A percentile compares a stretch with the other conserved stretches of the same genome.
phyloP scores from a whole-genome alignment of 2,888 invertebrate species.

The Pollenia angustigena region DNA sequence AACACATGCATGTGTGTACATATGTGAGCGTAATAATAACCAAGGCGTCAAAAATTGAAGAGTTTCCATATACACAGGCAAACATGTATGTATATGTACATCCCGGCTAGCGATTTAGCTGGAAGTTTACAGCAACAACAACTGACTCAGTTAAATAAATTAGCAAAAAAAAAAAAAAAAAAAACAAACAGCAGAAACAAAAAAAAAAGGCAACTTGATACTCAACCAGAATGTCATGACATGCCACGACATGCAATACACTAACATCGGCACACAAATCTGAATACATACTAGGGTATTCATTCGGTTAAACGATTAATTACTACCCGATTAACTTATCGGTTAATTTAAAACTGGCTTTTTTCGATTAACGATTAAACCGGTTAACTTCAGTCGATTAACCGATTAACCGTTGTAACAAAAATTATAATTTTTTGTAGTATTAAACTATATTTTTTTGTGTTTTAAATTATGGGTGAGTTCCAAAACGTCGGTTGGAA shows the following conservation, averaged over 20 bases:
- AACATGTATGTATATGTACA: background rate
- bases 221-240: slow-evolving; percentile 43
- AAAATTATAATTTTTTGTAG: too few relatives aligned
- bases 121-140: slow-evolving; percentile 25
- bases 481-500: too few relatives aligned
- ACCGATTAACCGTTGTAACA: too few relatives aligned
- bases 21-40: background rate
- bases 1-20: too few relatives aligned
- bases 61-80: slow-evolving; percentile 9
- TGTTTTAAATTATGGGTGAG: too few relatives aligned
- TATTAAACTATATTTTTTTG: too few relatives aligned
- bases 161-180: slow-evolving; percentile 12
- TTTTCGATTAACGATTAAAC: too few relatives aligned
- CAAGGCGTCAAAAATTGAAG: slow-evolving; percentile 32
- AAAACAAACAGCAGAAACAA: background rate
- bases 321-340: too few relatives aligned
- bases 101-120: slow-evolving; percentile 7
- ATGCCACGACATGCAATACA: slow-evolving; percentile 36
- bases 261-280: background rate
- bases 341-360: too few relatives aligned
- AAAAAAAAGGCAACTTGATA: slow-evolving; percentile 28
- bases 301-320: too few relatives aligned
- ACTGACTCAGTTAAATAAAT: slow-evolving; percentile 35
- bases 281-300: too few relatives aligned
- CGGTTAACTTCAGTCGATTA: too few relatives aligned